These are phyloP conservation scores for Bursaphelenchus okinawaensis DNA, from an alignment of 2,888 invertebrate species.

Conservation along the genomic window DNA sequence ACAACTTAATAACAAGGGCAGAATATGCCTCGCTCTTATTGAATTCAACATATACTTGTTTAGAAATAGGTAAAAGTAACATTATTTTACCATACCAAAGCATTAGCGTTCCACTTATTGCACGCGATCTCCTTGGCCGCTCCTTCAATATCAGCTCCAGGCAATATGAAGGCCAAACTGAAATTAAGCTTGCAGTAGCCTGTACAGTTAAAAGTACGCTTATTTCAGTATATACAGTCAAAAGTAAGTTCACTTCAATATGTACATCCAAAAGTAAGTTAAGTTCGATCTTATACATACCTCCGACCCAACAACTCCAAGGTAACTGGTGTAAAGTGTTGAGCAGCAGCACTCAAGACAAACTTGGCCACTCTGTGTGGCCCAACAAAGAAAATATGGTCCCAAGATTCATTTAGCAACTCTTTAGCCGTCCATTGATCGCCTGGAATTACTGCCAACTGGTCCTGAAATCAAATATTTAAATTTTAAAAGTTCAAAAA, in stretches of 20 bases:
- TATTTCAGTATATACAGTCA: no score
- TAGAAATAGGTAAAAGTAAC: no score
- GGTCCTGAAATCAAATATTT: slow-evolving; percentile 8
- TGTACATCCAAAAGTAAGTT: no score
- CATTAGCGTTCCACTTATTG: background rate
- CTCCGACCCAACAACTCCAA: slow-evolving; percentile 74
- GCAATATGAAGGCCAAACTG: background rate
- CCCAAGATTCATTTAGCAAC: slow-evolving; percentile 78
- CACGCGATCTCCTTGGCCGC: background rate
- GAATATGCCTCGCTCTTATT: no score
- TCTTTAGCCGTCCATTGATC: slow-evolving; percentile 78
- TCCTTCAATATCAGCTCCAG: background rate
- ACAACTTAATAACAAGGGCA: no score
- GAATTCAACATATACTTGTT: no score
- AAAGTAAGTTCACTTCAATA: no score
- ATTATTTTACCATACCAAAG: background rate
- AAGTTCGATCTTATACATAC: slow-evolving; percentile 40
- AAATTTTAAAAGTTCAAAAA: no score
- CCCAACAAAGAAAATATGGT: slow-evolving; percentile 90
- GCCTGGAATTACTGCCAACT: slow-evolving; percentile 71
- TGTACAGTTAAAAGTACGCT: no score
- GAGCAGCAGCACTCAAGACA: slow-evolving; percentile 79
- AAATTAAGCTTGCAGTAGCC: no score
- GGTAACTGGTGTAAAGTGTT: slow-evolving; percentile 82
- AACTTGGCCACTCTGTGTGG: slow-evolving; percentile 75